Conservation (phyloP, 2,113 vertebrate genomes). For the Perca schrenkii region DNA sequence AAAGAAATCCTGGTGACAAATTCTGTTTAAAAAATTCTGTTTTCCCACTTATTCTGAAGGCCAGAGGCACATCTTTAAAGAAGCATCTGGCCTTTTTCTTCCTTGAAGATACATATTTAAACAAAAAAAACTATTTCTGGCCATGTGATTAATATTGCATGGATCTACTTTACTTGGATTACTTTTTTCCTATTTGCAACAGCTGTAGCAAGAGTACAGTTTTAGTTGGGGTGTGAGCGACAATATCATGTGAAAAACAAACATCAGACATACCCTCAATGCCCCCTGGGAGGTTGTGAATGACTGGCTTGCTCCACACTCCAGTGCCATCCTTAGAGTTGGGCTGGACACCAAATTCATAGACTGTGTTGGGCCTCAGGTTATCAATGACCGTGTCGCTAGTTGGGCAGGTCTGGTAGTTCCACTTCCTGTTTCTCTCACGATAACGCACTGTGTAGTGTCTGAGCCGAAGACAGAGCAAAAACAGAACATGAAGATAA, state of each 20-base stretch:
- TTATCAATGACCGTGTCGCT: constrained; percentile 94
- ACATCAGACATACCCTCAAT: constrained; percentile 48
- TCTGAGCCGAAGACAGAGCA: constrained; percentile 76
- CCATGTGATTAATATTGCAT: neutral
- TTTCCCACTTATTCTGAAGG: neutral
- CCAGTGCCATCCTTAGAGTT: constrained; percentile 84
- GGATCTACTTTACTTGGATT: neutral
- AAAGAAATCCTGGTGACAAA: neutral
- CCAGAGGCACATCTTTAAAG: neutral
- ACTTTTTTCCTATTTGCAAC: neutral
- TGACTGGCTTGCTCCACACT: constrained; percentile 91
- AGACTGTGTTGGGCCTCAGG: constrained; percentile 91
- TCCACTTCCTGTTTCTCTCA: constrained; percentile 94
- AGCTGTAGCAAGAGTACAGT: neutral
- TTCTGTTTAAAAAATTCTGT: neutral
- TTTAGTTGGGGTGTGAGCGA: neutral
- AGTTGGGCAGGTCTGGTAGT: constrained; percentile 93
- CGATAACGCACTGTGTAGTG: constrained; percentile 96
- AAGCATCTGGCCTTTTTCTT: neutral
- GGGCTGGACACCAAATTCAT: constrained; percentile 95
- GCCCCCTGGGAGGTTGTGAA: constrained; percentile 84
- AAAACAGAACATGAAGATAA: constrained; percentile 4
- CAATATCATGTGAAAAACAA: neutral
- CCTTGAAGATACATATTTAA: neutral
- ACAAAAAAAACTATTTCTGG: neutral